Conservation (phyloP, 2,797 vertebrate species). For the Sebastes minor region DNA sequence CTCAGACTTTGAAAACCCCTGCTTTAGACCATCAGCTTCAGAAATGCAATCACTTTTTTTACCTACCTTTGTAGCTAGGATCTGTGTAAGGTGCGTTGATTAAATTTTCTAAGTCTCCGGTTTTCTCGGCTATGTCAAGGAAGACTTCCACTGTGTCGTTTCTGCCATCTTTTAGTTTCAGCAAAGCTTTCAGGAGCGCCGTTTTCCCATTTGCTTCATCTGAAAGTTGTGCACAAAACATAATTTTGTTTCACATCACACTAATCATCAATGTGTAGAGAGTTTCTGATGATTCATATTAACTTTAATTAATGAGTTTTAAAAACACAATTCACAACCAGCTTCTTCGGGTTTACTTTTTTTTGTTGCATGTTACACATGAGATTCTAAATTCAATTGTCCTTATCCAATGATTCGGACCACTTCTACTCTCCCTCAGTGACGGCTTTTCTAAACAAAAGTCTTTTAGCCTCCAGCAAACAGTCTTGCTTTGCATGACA, state of each 20-base stretch:
- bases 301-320: background rate
- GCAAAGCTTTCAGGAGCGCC: constrained; percentile 89
- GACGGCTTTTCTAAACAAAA: background rate
- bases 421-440: background rate
- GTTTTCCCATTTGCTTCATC: constrained; percentile 89
- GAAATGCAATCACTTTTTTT: background rate
- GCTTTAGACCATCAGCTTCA: background rate
- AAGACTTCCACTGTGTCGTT: constrained; percentile 88
- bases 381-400: background rate
- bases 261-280: background rate
- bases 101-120: constrained; percentile 67
- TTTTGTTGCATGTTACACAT: background rate
- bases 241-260: background rate
- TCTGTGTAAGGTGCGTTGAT: constrained; percentile 63
- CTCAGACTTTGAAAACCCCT: background rate
- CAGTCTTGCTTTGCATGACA: background rate
- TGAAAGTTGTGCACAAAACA: constrained; percentile 47
- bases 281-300: background rate
- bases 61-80: constrained; percentile 54
- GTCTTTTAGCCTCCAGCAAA: background rate
- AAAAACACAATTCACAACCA: background rate
- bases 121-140: constrained; percentile 88
- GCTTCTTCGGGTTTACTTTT: background rate
- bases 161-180: constrained; percentile 87
- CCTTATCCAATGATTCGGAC: background rate